Base-by-base conservation (phyloP, 2,888 invertebrate genomes). In the Epinotia demarniana region DNA sequence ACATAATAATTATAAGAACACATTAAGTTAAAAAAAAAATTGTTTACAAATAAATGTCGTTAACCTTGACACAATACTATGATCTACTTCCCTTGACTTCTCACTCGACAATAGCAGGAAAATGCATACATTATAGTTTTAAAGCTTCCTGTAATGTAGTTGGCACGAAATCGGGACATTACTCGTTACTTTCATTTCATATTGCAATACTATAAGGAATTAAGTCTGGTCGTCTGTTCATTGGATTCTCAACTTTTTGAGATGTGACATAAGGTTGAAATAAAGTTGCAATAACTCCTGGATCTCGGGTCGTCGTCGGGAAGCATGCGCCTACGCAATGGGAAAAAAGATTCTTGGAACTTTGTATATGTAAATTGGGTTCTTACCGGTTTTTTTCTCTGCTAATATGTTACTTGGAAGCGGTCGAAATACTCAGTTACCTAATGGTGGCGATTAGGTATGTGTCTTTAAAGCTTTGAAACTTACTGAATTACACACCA, bases 301-400 rank as follows among this genome's bases (percentile, higher is more conserved):
- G 46, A 69, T 9, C 6, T 33, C 33, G 33, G 33, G 5, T 5
- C 6, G 5, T 5, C 6, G 39, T 19, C 58, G 75, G 53, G 64
- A 66, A 75, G 18, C 19, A 53, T 49, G 72, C 72, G 66, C 74
- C 74, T 18, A 64, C 70, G 75, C 75, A 75, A 33, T 46, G 53
- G 43, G 64, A 49, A 75, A 57, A 23, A 63, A 46, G 13, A 18
- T 75, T 60, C 75, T 19, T 23, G 60, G 70, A 75, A 70, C 23
- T 16, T 16, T 64, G 12, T 49, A 70, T 49, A 70, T 61, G 49
- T 70, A 61, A 49, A 70, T 61, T 70, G 27, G n/a, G 33, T 49
- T 55, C 46, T 61, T 70, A 49, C 60, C 49, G 68, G 23, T 69
- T 69, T 68, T 69, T 68, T 68, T 57, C 19, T 58, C 43, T 58